phyloP scores from a whole-genome alignment of 2,113 vertebrate species.

The Aphelocoma coerulescens region DNA sequence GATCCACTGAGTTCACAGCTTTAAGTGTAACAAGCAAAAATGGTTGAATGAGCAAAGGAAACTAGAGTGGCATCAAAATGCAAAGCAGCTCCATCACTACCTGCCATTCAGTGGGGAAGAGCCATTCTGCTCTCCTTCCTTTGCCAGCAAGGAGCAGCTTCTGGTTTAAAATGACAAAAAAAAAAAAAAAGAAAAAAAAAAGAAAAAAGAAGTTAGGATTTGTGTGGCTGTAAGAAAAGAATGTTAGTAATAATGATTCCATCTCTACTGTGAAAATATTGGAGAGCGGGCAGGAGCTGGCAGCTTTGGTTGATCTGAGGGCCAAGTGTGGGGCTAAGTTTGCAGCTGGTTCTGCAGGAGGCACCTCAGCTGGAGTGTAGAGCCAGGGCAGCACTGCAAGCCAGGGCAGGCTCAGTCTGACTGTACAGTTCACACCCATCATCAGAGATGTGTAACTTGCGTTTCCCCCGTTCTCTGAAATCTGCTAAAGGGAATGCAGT shows the following conservation, averaged over 20 bases:
- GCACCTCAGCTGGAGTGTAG: not conserved
- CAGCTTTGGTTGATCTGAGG: not conserved
- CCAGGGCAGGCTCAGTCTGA: not conserved
- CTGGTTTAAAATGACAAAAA: not conserved
- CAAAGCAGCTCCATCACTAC: not conserved
- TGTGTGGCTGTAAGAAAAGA: not conserved
- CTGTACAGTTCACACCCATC: not conserved
- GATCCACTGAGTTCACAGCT: not conserved
- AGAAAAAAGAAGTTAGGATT: not conserved
- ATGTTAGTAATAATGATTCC: not conserved
- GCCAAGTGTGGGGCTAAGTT: not conserved
- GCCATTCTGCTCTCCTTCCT: not conserved
- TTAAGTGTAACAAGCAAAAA: not conserved
- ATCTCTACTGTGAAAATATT: not conserved
- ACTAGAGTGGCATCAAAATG: not conserved
- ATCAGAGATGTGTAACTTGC: not conserved
- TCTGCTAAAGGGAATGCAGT: accelerated
- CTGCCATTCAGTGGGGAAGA: not conserved
- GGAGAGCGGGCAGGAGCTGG: not conserved
- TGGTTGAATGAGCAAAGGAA: not conserved
- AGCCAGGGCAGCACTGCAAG: not conserved
- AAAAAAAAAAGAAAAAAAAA: not conserved
- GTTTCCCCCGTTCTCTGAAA: not conserved
- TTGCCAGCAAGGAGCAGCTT: not conserved
- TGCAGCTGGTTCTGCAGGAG: not conserved